These are phyloP conservation scores for Luidia sarsii DNA, from an alignment of 53 echinoderm and acorn worm species.

Conservation along the genomic window DNA sequence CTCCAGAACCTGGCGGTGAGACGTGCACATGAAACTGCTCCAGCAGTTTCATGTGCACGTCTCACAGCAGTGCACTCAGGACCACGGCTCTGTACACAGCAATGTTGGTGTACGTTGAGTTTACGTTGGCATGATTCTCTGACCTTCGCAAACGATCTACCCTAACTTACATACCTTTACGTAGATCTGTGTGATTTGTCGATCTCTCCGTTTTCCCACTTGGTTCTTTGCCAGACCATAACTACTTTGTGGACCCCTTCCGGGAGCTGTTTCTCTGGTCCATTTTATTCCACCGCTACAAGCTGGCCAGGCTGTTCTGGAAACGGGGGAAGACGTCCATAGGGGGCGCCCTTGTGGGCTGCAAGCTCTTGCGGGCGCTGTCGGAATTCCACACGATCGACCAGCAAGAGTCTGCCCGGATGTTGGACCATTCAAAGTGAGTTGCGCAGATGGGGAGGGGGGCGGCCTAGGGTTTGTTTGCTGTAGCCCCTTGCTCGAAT, in stretches of 20 bases:
- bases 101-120: slow-evolving; percentile 6
- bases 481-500: no score
- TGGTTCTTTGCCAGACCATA: slow-evolving; percentile 6
- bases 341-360: slow-evolving; percentile 76
- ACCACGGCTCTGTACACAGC: slow-evolving; percentile 35
- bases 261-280: slow-evolving; percentile 90
- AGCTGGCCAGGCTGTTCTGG: slow-evolving; percentile 84
- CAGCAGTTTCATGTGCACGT: slow-evolving; percentile 39
- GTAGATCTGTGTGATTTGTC: background rate
- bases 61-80: slow-evolving; percentile 29
- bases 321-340: slow-evolving; percentile 69
- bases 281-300: slow-evolving; percentile 61
- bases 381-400: slow-evolving; percentile 42
- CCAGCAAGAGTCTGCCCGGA: slow-evolving; percentile 53
- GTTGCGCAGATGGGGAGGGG: slow-evolving; percentile 67
- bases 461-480: slow-evolving; percentile 73
- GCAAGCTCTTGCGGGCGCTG: slow-evolving; percentile 69
- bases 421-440: slow-evolving; percentile 64
- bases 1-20: slow-evolving; percentile 47
- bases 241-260: slow-evolving; percentile 55
- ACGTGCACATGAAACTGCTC: slow-evolving; percentile 33
- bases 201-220: background rate
- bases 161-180: background rate
- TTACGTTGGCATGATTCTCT: no score
- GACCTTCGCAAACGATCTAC: no score